Conservation (phyloP, 2,888 invertebrate genomes). For the Melinaea marsaeus region DNA sequence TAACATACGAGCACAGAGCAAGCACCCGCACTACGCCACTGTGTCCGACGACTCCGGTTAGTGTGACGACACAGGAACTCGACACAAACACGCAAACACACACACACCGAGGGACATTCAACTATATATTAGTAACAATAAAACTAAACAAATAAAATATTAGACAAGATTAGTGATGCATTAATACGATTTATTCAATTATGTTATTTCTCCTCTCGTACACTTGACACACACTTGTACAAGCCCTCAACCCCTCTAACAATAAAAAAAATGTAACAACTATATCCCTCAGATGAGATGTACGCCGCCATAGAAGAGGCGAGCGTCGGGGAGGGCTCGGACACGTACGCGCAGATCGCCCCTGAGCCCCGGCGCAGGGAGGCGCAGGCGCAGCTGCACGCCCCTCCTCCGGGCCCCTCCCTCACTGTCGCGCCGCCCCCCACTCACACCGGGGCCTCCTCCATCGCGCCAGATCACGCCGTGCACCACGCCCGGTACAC, state of each 20-base stretch:
- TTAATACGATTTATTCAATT: no score
- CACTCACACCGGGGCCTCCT: no score
- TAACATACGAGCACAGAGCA: constrained; percentile 82
- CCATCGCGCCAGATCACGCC: constrained; percentile 34
- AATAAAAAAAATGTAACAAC: no score
- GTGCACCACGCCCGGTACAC: constrained; percentile 45
- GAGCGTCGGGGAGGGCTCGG: constrained; percentile 84
- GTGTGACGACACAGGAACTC: constrained; percentile 5
- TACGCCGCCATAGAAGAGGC: constrained; percentile 94
- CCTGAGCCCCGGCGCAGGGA: constrained; percentile 51
- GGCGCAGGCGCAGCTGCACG: constrained; percentile 20
- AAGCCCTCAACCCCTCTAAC: no score
- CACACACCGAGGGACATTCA: no score
- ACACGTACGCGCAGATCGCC: constrained; percentile 91
- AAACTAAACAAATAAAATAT: no score
- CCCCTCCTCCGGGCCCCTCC: constrained; percentile 16
- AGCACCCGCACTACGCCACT: constrained; percentile 87
- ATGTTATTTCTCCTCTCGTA: no score
- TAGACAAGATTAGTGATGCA: no score
- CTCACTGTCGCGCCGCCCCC: no score
- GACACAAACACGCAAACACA: no score
- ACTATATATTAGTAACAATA: no score
- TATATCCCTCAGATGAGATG: constrained; percentile 83
- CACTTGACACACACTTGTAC: no score
- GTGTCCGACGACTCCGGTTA: constrained; percentile 93